Evolutionary conservation across 2,113 vertebrate genomes (phyloP).

Genomic region (Halichoerus grypus): DNA sequence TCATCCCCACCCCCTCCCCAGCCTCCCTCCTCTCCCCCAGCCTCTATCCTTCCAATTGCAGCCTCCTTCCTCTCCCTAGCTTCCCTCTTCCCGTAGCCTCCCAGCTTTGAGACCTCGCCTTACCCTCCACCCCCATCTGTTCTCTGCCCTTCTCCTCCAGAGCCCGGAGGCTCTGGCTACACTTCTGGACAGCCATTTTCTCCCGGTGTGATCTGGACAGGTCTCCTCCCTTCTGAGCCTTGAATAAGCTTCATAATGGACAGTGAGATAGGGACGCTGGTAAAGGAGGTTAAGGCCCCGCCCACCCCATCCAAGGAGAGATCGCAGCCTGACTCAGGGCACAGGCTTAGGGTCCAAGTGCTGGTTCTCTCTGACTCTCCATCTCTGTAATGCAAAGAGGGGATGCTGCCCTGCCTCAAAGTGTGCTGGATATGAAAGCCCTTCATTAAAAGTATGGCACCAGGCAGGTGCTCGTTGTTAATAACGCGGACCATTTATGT

Average conservation of each 20-base stretch:
- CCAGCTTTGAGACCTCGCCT: neutral
- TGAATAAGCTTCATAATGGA: neutral
- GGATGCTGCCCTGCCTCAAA: neutral
- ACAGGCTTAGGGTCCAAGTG: neutral
- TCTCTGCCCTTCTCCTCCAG: neutral
- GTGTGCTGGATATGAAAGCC: fast-evolving
- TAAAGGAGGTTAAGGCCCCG: neutral
- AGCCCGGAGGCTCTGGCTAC: neutral
- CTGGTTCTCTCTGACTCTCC: neutral
- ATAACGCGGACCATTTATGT: fast-evolving
- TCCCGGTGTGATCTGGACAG: neutral
- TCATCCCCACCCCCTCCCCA: fast-evolving
- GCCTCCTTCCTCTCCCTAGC: neutral
- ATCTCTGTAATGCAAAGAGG: neutral
- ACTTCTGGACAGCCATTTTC: neutral
- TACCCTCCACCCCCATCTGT: neutral
- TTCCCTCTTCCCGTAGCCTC: neutral
- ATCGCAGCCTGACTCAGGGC: neutral
- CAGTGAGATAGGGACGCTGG: neutral
- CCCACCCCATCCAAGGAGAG: neutral
- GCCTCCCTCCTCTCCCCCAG: neutral
- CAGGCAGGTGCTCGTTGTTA: neutral
- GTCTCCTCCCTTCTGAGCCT: neutral
- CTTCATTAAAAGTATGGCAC: neutral
- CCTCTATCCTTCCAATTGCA: neutral